Conservation (phyloP, 2,797 vertebrate genomes). For the Telmatherina bonti region DNA sequence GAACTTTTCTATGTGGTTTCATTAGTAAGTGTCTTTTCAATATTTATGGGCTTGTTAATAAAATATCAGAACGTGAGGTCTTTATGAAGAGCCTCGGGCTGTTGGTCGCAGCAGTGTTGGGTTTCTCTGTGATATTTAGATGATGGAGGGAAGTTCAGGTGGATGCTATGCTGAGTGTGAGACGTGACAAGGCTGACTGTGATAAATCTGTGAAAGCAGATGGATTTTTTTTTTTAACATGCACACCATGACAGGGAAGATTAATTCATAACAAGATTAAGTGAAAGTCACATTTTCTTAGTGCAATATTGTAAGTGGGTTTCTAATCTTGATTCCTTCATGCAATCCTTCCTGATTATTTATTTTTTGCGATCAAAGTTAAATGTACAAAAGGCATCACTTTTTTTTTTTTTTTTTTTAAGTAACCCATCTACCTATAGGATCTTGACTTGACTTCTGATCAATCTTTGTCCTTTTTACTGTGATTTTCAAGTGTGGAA, state of each 20-base stretch:
- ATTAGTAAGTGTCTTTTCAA: slow-evolving; percentile 81
- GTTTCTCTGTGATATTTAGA: slow-evolving; percentile 46
- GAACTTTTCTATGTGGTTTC: slow-evolving; percentile 71
- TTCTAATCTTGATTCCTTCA: neutral
- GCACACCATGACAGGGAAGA: neutral
- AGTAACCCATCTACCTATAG: neutral
- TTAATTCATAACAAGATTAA: neutral
- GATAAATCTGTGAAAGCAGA: slow-evolving; percentile 6
- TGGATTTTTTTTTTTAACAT: slow-evolving; percentile 14
- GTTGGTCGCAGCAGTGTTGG: slow-evolving; percentile 50
- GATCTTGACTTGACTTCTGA: neutral
- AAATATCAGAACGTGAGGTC: slow-evolving; percentile 76
- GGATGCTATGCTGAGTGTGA: slow-evolving; percentile 35
- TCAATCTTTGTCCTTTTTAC: neutral
- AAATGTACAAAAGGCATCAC: neutral
- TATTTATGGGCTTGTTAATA: slow-evolving; percentile 82
- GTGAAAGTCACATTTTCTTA: neutral
- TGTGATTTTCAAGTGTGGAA: neutral
- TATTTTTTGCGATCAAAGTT: neutral
- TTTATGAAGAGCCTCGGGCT: slow-evolving; percentile 62
- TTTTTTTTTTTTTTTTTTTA: neutral
- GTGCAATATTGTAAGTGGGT: neutral
- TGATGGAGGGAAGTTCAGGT: slow-evolving; percentile 57
- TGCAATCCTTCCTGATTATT: neutral
- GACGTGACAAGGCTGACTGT: slow-evolving; percentile 17